Evolutionary conservation across 2,888 invertebrate genomes (phyloP), one percentile per base, ranked within the genome.

Genomic region (Eumerus sabulonum): DNA sequence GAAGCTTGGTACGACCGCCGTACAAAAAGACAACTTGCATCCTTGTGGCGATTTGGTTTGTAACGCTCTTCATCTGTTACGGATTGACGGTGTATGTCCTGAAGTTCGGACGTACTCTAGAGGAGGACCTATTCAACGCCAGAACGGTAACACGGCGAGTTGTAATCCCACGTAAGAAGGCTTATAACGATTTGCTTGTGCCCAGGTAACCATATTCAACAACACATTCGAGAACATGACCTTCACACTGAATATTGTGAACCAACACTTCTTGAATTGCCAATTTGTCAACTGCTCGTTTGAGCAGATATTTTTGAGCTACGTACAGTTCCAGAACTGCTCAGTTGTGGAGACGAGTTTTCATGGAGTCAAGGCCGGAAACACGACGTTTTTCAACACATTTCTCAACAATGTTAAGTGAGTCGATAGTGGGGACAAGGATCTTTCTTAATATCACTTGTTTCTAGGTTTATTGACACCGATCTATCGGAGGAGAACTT

Each of bases 281-380:
- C 89, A 90, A 12, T 94, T 94, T 86, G 86, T 87, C 35, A 92
- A 93, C 79, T 92, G 92, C 85, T 92, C 91, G 16, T 94, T 94
- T 86, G 90, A 90, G 16, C 92, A 93, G 83, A 90, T 94, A 87
- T 89, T 93, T 82, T 90, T 95, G 86, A 94, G 92, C 74, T 94
- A 94, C 84, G 93, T 94, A 16, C 90, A 92, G 71, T 95, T 95
- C 86, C 88, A 90, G 82, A 93, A 93, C 85, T 94, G 94, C 85
- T 90, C 92, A 5, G 93, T 95, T 85, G 89, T 90, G n/a, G 91
- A 92, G 47, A 92, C 92, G 2, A 92, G 93, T 82, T 93, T 95
- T 85, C 91, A 92, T 35, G 93, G 93, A 83, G 92, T 95, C 47
- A 93, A 93, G 86, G 93, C 93, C 12, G 94, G 94, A 51, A 91